Evolutionary conservation across 1,140 invertebrate species (phyloP), one percentile per base, ranked within the genome.

Genomic region (Papilio dardanus): DNA sequence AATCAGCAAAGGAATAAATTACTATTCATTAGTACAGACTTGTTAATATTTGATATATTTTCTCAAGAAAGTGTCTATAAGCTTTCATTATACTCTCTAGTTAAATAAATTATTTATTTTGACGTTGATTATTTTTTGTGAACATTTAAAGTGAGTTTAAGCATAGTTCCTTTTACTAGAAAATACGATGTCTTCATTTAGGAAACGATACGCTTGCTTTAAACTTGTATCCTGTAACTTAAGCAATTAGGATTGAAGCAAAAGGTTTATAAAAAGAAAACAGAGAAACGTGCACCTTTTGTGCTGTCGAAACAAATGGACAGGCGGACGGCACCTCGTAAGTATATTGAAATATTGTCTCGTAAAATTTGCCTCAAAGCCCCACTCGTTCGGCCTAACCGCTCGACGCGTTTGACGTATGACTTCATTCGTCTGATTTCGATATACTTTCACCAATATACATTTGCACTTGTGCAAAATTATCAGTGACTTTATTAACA

Each of bases 261-360:
- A 73, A 73, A 58, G 42, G 46, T 12, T n/a, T 10, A 73, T 14
- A 73, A 73, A 73, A 73, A 40, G 68, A 50, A 16, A 33, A 31
- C 46, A 58, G 46, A 73, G 71, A 31, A 50, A 54, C 46, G 31
- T 58, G 16, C 30, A 30, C 35, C 71, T 73, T 73, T 83, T 76
- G 77, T 81, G 78, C 73, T 83, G 83, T 83, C 82, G 84, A 84
- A 83, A 84, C 87, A 84, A 89, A 89, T 79, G 84, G 80, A 80
- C 79, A 85, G 78, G 68, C 76, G 76, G 71, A 77, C 77, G 77
- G 81, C 68, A 78, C 83, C 90, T 92, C 89, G 86, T 92, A 92
- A 92, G 89, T 81, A 90, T 88, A 91, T 90, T 92, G 89, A 92
- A 90, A 90, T 91, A 92, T 92, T 81, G 83, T 87, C 81, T 87